Percentiles rank a stretch among this genome's conserved stretches.
These are phyloP conservation scores for Tapirus terrestris DNA, from an alignment of 2,113 vertebrate genomes.

Conservation along the genomic window DNA sequence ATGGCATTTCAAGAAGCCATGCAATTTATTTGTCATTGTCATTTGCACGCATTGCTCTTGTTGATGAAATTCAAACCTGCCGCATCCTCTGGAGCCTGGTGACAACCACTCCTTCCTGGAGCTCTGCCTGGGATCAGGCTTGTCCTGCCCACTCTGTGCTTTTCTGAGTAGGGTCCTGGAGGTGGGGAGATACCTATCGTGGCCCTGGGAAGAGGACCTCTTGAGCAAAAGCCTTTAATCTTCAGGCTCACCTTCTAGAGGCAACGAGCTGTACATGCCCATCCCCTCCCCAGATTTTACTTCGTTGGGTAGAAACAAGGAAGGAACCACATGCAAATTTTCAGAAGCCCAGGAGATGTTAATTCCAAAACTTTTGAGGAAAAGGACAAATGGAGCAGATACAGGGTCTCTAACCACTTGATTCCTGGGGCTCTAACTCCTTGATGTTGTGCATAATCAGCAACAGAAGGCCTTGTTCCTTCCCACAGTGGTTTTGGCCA, in stretches of 20 bases:
- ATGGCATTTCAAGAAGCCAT: not conserved
- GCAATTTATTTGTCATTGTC: slow-evolving; percentile 13
- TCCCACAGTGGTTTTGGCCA: not conserved
- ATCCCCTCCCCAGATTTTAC: not conserved
- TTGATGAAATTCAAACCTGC: not conserved
- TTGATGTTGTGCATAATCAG: not conserved
- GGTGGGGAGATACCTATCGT: not conserved
- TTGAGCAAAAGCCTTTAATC: not conserved
- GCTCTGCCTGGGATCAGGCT: not conserved
- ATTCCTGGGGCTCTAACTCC: not conserved
- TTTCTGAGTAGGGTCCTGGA: not conserved
- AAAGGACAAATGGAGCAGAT: not conserved
- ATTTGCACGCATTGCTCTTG: not conserved
- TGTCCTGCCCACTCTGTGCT: not conserved
- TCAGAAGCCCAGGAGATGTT: not conserved
- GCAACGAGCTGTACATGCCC: not conserved
- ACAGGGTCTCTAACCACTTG: not conserved
- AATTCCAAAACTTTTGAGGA: not conserved
- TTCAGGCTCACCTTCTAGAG: not conserved
- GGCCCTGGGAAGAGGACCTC: not conserved
- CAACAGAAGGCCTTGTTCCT: not conserved
- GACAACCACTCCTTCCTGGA: not conserved
- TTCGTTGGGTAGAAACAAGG: not conserved
- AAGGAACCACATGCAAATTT: not conserved
- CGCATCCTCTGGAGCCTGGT: not conserved